A percentile compares a stretch with the other conserved stretches of the same genome.
These are phyloP conservation scores for Cassiopea xamachana DNA, from an alignment of 30 jellyfish, hydroid and myxozoan genomes.

Conservation along the genomic window DNA sequence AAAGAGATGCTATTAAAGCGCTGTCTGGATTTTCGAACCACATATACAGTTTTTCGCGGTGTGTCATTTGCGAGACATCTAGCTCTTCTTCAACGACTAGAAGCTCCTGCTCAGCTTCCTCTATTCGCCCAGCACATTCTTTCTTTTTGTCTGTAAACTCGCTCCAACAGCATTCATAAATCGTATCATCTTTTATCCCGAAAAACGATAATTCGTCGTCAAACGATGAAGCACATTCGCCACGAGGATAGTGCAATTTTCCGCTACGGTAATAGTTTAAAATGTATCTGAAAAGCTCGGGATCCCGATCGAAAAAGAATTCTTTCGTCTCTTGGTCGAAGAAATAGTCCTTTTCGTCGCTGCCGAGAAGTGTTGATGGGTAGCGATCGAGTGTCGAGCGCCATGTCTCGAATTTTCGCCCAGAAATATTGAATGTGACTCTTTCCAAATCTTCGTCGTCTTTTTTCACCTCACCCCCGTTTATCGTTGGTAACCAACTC, in stretches of 20 bases:
- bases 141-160: slow-evolving; percentile 77
- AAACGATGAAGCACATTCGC: slow-evolving; percentile 88
- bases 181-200: slow-evolving; percentile 82
- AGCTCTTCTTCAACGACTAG: slow-evolving; percentile 55
- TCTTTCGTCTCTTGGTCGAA: slow-evolving; percentile 78
- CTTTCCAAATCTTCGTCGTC: slow-evolving; percentile 54
- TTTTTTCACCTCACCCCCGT: slow-evolving; percentile 31
- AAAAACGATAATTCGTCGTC: slow-evolving; percentile 88
- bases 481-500: slow-evolving; percentile 83
- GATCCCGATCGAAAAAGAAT: slow-evolving; percentile 94
- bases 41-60: slow-evolving; percentile 82
- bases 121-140: slow-evolving; percentile 78
- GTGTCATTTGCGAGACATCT: slow-evolving; percentile 44
- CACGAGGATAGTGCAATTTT: slow-evolving; percentile 85
- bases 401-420: slow-evolving; percentile 93
- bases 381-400: slow-evolving; percentile 78
- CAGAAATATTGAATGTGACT: slow-evolving; percentile 83
- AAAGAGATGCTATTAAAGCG: slow-evolving; percentile 73
- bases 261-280: slow-evolving; percentile 89
- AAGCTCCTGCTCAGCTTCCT: slow-evolving; percentile 67
- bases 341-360: slow-evolving; percentile 89
- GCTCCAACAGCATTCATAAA: slow-evolving; percentile 84
- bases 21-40: slow-evolving; percentile 95
- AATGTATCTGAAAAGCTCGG: slow-evolving; percentile 87
- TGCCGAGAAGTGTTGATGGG: slow-evolving; percentile 87